Evolutionary conservation across 2,113 vertebrate species (phyloP), one percentile per base, ranked within the genome.

Genomic region (Vombatus ursinus): DNA sequence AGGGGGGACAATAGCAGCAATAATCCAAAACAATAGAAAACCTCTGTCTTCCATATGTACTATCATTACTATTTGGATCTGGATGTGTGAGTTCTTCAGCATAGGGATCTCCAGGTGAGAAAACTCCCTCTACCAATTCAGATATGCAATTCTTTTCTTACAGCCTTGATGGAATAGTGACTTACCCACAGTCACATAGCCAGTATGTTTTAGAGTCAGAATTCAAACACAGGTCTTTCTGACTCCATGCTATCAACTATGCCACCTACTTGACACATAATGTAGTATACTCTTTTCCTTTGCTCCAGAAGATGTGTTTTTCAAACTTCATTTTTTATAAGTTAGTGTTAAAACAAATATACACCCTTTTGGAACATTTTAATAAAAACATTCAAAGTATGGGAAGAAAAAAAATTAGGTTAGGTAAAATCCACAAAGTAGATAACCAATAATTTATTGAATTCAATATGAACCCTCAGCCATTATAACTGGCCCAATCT

Each of bases 291-390:
- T 44, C 16, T 44, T 84, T 84, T 84, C n/a, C 16, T 84, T 84
- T 44, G n/a, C 1, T 6, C 16, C 61, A 95, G n/a, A 6, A 95
- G 94, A 94, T 94, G 94, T 95, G 47, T n/a, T 90, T 57, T 93
- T 68, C 90, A 95, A 97, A 93, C 95, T 96, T 92, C 48, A 95
- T 50, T 92, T 92, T 89, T 44, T 92, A 44, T 92, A 96, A 92
- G 61, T 91, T 94, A 94, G 89, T 95, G 91, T 89, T 92, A 95
- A 92, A 57, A 94, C 48, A 53, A 50, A 95, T 77, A 94, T 96
- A 24, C 4, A 96, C 11, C 68, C 44, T 52, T 95, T 96, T 53
- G 94, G n/a, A 94, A 96, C 91, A 95, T 89, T 94, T 37, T 92
- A 93, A 54, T 96, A n/a, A 54, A 96, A 96, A 91, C 90, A 96